Evolutionary conservation across 1,140 invertebrate species (phyloP).

Genomic region (Gonioctena quinquepunctata): DNA sequence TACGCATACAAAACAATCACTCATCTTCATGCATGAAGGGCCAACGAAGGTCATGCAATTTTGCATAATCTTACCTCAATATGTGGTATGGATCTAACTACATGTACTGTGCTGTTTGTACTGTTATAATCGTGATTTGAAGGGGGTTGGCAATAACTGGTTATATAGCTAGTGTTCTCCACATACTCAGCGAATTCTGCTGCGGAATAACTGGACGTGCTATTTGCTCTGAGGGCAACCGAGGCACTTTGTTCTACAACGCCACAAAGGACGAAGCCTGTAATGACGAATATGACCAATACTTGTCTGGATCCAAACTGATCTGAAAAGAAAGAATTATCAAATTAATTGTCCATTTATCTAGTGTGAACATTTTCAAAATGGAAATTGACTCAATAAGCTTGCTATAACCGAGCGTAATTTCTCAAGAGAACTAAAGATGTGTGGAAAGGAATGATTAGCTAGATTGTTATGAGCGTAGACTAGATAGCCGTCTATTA

Average conservation of each 20-base stretch:
- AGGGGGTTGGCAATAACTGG: constrained; percentile 51
- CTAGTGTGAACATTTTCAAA: too few relatives aligned
- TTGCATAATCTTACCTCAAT: constrained; percentile 53
- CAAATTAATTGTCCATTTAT: too few relatives aligned
- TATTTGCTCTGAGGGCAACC: constrained; percentile 60
- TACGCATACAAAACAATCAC: too few relatives aligned
- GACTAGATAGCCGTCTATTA: too few relatives aligned
- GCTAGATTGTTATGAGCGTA: too few relatives aligned
- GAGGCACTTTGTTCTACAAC: constrained; percentile 63
- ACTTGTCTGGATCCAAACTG: constrained; percentile 60
- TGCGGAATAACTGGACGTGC: constrained; percentile 49
- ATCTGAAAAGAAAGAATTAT: constrained; percentile 51
- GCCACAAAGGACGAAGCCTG: constrained; percentile 62
- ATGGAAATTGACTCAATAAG: too few relatives aligned
- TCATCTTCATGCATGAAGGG: too few relatives aligned
- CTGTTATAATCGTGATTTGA: constrained; percentile 30
- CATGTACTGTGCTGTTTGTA: constrained; percentile 35
- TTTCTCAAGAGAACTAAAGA: too few relatives aligned
- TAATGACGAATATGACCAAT: constrained; percentile 59
- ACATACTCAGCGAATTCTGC: constrained; percentile 57
- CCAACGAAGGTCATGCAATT: too few relatives aligned
- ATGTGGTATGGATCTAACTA: constrained; percentile 51
- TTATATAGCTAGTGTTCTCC: constrained; percentile 56
- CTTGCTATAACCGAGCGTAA: too few relatives aligned
- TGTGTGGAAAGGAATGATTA: too few relatives aligned